A percentile compares a stretch with the other conserved stretches of the same genome.
Evolutionary conservation across 1,140 invertebrate genomes (phyloP).

Genomic region (Drosophila obscura): DNA sequence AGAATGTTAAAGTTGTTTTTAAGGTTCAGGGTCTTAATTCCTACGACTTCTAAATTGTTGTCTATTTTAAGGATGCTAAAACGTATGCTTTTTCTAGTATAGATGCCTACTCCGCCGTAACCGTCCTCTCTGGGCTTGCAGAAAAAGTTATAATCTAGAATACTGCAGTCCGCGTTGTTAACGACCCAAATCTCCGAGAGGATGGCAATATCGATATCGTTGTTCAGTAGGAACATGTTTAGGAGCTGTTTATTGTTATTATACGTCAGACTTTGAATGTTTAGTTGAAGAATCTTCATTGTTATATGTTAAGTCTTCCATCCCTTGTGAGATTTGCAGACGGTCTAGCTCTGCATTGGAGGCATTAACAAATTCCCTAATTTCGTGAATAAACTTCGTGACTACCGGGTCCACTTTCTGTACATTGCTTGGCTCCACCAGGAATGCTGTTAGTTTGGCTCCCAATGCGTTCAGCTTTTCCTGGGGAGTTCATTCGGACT

Average conservation of each 20-base stretch:
- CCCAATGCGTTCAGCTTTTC: not conserved
- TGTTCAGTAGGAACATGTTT: not conserved
- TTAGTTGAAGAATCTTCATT: not conserved
- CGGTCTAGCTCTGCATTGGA: not conserved
- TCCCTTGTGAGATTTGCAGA: no score
- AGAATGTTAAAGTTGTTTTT: not conserved
- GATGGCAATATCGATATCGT: not conserved
- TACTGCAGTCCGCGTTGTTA: not conserved
- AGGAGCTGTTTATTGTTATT: not conserved
- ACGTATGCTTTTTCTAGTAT: not conserved
- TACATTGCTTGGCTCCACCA: not conserved
- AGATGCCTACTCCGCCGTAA: not conserved
- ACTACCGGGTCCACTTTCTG: not conserved
- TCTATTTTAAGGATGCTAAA: not conserved
- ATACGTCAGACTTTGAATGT: not conserved
- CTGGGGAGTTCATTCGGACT: not conserved
- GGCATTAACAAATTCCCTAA: not conserved
- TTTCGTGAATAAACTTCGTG: not conserved
- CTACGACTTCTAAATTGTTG: not conserved
- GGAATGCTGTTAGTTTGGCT: not conserved
- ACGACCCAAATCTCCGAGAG: not conserved
- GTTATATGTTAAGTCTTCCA: no score
- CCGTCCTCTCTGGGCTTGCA: not conserved
- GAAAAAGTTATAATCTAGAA: not conserved
- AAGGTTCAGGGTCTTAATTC: not conserved